Conservation (phyloP, 2,888 invertebrate species). For the Chymomyza procnemis region DNA sequence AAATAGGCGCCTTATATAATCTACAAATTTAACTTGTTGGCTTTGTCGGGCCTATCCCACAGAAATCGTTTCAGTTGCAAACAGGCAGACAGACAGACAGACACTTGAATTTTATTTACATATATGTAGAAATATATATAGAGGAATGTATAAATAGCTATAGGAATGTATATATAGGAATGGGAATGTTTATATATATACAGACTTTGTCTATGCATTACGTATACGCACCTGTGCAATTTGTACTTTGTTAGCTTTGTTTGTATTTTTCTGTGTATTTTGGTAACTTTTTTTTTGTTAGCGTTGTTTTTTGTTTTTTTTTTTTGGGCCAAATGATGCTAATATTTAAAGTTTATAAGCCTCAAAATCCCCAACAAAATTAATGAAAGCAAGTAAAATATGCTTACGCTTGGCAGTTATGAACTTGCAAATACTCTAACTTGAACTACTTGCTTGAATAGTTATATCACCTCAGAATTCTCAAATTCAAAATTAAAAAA, state of each 20-base stretch:
- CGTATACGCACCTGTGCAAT: neutral
- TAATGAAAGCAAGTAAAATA: slow-evolving; percentile 47
- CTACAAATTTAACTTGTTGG: neutral
- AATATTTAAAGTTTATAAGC: slow-evolving; percentile 66
- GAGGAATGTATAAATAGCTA: neutral
- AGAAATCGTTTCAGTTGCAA: neutral
- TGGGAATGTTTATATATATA: neutral
- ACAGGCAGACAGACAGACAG: neutral
- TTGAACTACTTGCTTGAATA: no score
- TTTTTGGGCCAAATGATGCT: slow-evolving; percentile 22
- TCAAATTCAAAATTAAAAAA: no score
- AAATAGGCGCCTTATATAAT: no score
- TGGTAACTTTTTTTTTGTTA: neutral
- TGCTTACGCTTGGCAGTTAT: no score
- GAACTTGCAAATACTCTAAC: neutral
- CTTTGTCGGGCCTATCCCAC: neutral
- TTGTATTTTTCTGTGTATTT: neutral
- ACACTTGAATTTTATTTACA: neutral
- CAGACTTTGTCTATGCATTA: neutral
- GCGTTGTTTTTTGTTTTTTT: neutral
- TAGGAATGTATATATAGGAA: neutral
- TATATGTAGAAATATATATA: neutral
- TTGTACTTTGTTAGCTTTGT: neutral
- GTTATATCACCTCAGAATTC: no score
- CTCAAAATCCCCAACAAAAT: slow-evolving; percentile 54